Evolutionary conservation across 2,113 vertebrate genomes (phyloP).

Genomic region (Calyptommatus sinebrachiatus): DNA sequence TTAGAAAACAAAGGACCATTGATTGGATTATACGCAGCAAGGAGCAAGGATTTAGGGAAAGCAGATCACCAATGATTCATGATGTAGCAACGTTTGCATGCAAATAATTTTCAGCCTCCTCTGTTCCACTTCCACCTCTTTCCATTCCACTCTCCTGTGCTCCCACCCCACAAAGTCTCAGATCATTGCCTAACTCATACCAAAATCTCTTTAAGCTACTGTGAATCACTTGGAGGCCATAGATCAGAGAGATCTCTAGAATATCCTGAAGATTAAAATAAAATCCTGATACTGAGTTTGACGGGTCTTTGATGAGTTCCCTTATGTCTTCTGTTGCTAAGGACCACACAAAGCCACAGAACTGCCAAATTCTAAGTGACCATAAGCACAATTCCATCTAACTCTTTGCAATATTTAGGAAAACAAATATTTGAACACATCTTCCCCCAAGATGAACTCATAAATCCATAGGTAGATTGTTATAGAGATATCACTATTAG

Average conservation of each 20-base stretch:
- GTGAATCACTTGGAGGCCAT: slow-evolving; percentile 78
- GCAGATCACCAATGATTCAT: slow-evolving; percentile 39
- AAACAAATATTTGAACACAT: no score
- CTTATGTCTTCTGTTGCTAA: no score
- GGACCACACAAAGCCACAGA: no score
- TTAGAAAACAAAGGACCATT: slow-evolving; percentile 27
- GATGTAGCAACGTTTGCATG: slow-evolving; percentile 25
- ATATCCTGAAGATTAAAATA: no score
- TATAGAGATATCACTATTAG: no score
- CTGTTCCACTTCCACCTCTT: neutral
- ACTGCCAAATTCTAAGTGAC: no score
- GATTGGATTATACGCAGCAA: slow-evolving; percentile 24
- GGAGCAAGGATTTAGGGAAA: neutral
- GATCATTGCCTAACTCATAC: slow-evolving; percentile 53
- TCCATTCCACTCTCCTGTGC: neutral
- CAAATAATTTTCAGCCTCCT: slow-evolving; percentile 29
- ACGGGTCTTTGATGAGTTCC: no score
- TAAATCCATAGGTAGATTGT: no score
- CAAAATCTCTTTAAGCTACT: slow-evolving; percentile 49
- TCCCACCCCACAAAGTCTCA: neutral
- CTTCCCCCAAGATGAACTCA: no score
- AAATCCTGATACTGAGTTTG: no score
- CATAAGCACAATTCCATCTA: no score
- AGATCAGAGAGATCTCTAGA: slow-evolving; percentile 74
- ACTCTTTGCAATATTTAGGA: no score